Base-by-base conservation (phyloP, 1,140 invertebrate genomes). In the Adelges cooleyi region DNA sequence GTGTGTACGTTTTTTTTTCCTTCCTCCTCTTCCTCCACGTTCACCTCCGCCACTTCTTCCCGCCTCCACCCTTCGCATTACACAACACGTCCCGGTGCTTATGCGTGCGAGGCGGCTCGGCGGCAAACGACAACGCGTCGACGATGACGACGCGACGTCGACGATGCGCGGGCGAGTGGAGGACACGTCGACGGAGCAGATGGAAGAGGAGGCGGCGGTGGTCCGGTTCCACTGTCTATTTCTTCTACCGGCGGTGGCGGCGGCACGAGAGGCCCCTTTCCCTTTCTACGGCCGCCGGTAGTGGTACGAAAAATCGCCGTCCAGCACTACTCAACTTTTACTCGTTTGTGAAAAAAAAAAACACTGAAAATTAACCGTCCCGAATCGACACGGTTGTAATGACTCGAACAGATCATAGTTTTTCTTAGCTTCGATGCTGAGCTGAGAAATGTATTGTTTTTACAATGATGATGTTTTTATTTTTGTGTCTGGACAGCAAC, bases 251-350 rank as follows among this genome's bases (percentile, higher is more conserved):
- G n/a, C 40, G 53, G n/a, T n/a, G n/a, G n/a, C n/a, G n/a, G n/a
- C n/a, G n/a, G n/a, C 20, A 23, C 23, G 52, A 33, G 18, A 22
- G 53, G 40, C 53, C 53, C 53, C 53, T 56, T 56, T 56, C 53
- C 53, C 53, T 56, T 56, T 56, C 53, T 27, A 44, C 53, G 53
- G 15, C 13, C 11, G 9, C 8, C 51, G 51, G 18, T 48, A 54
- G 33, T 54, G 51, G 51, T 54, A 54, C 27, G 18, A 38, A 54
- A 40, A 27, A 40, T 54, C 4, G 29, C 29, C 13, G 18, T 15
- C 33, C 51, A 54, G 51, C 51, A 54, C 33, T 54, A 36, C 51
- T 54, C 33, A 54, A 54, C 51, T 38, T 54, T 40, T 54, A 33
- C 29, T 33, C n/a, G n/a, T n/a, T n/a, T n/a, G n/a, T n/a, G n/a